Evolutionary conservation across 2,797 vertebrate genomes (phyloP).

Genomic region (Mormyrops boulengeri): DNA sequence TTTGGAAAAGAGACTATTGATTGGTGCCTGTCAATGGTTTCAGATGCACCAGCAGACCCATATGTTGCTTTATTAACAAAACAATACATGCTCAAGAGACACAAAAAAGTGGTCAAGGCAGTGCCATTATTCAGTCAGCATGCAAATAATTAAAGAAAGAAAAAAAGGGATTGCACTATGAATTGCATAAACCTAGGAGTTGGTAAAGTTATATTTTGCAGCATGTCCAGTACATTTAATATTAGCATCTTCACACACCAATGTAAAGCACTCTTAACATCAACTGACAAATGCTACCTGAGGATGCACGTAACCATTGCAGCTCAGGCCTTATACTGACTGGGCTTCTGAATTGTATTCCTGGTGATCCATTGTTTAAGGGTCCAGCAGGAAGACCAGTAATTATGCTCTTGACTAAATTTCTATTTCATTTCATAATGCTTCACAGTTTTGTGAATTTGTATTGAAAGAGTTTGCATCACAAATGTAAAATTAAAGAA

Average conservation of each 20-base stretch:
- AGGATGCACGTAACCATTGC: neutral
- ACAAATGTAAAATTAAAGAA: neutral
- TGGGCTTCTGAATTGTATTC: neutral
- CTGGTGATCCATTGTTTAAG: neutral
- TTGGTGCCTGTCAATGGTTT: conserved; percentile 27
- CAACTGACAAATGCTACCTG: neutral
- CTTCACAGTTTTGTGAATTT: neutral
- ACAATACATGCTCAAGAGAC: conserved; percentile 37
- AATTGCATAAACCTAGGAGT: conserved; percentile 31
- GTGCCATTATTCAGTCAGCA: conserved; percentile 44
- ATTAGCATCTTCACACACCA: conserved; percentile 5
- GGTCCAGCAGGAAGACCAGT: neutral
- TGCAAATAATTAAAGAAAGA: conserved; percentile 18
- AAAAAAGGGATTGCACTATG: neutral
- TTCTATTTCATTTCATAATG: neutral
- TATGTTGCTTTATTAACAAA: neutral
- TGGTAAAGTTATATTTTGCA: conserved; percentile 13
- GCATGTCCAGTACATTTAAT: conserved; percentile 21
- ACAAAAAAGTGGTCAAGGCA: conserved; percentile 32
- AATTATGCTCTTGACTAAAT: neutral
- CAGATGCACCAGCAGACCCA: conserved; percentile 26
- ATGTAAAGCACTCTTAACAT: neutral
- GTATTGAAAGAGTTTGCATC: neutral
- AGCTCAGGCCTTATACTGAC: neutral
- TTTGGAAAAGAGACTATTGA: conserved; percentile 16